phyloP scores from a whole-genome alignment of 2,113 vertebrate species.

The Tetrax tetrax region DNA sequence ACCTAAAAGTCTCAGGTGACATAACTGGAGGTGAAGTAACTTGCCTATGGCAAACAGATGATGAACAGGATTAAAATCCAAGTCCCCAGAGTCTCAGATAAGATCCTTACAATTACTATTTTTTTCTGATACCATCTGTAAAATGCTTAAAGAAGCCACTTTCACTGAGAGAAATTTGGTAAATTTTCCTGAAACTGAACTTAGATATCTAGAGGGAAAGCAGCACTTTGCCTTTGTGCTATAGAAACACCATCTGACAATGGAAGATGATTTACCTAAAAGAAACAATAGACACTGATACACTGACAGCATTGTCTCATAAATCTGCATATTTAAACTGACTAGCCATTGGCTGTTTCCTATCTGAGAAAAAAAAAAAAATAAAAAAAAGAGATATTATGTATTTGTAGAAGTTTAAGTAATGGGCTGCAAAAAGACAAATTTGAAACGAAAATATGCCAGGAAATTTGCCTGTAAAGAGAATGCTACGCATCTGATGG shows the following conservation, averaged over 20 bases:
- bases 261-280: not conserved
- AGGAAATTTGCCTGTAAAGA: not conserved
- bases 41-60: slow-evolving; percentile 26
- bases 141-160: not conserved
- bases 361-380: not conserved
- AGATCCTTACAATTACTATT: not conserved
- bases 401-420: not conserved
- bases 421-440: not conserved
- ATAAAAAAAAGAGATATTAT: not conserved
- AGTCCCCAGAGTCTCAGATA: not conserved
- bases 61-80: not conserved
- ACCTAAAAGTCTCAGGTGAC: not conserved
- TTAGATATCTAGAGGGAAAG: not conserved
- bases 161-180: not conserved
- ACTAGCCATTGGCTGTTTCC: not conserved
- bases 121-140: not conserved
- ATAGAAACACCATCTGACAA: not conserved
- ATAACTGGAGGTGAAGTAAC: not conserved
- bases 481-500: not conserved
- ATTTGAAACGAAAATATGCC: not conserved
- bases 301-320: not conserved
- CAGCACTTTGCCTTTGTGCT: not conserved
- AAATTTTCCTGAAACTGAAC: not conserved
- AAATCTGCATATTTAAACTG: not conserved
- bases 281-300: not conserved